Conservation (phyloP, 2,113 vertebrate species). For the Pedionomus torquatus region DNA sequence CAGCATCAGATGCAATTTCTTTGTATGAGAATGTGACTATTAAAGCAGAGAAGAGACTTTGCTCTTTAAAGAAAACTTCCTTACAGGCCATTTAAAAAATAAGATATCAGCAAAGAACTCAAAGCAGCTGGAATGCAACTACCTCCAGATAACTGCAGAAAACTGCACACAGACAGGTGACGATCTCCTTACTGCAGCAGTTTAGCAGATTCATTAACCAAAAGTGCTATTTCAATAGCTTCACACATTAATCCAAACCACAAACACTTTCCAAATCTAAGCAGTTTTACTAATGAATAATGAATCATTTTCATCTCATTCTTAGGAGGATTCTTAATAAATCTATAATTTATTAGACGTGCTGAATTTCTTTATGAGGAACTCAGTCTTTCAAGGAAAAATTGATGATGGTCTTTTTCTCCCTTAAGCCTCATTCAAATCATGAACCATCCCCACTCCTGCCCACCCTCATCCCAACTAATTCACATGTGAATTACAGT, state of each 20-base stretch:
- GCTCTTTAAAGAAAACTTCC: not conserved
- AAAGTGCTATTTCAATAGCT: not conserved
- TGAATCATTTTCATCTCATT: not conserved
- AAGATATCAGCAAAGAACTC: not conserved
- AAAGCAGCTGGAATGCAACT: conserved; percentile 26
- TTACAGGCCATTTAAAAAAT: not conserved
- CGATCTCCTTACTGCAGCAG: conserved; percentile 6
- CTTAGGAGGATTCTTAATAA: not conserved
- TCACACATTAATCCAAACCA: not conserved
- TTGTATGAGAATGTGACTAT: not conserved
- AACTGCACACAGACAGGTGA: conserved; percentile 41
- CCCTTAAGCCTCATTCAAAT: not conserved
- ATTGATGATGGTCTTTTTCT: not conserved
- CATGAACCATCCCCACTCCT: not conserved
- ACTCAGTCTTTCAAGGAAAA: not conserved
- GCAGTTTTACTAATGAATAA: conserved; percentile 41
- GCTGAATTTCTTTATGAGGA: not conserved
- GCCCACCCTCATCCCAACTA: not conserved
- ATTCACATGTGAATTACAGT: not conserved
- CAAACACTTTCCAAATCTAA: not conserved
- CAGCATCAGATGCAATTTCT: not conserved
- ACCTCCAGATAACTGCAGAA: conserved; percentile 1
- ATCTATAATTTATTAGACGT: not conserved
- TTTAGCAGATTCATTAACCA: conserved; percentile 11
- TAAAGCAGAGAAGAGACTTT: not conserved